Evolutionary conservation across 2,113 vertebrate genomes (phyloP).

Genomic region (Eurystomus gularis): DNA sequence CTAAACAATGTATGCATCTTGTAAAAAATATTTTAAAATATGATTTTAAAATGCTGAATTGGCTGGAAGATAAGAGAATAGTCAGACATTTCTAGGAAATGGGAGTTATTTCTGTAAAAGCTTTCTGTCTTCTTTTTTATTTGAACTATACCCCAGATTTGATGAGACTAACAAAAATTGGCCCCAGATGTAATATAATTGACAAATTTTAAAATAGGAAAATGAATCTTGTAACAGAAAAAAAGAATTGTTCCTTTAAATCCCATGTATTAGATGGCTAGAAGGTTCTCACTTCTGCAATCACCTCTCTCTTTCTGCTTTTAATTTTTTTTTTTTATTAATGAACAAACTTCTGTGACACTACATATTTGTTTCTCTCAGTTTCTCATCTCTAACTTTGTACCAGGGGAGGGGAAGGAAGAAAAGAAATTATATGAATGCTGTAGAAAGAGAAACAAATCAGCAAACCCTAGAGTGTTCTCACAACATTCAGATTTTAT

Average conservation of each 20-base stretch:
- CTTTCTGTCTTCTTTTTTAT: neutral
- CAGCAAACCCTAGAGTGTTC: neutral
- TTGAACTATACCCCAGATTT: neutral
- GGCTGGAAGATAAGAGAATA: neutral
- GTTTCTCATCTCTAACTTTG: neutral
- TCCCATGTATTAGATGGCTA: neutral
- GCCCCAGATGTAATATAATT: neutral
- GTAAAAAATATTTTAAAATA: neutral
- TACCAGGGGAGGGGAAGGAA: fast-evolving
- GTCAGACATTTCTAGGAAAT: neutral
- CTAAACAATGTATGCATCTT: neutral
- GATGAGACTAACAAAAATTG: neutral
- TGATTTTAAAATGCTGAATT: neutral
- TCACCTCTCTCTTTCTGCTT: neutral
- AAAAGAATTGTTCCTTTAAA: neutral
- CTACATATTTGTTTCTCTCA: neutral
- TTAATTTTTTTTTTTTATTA: neutral
- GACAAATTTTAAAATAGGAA: neutral
- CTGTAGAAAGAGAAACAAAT: neutral
- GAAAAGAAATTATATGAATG: neutral
- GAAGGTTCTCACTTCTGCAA: neutral
- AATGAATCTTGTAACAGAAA: neutral
- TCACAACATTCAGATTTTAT: neutral
- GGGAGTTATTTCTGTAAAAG: neutral
- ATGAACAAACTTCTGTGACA: neutral